phyloP scores from a whole-genome alignment of 2,797 vertebrate genomes.

The Pogonophryne albipinna region DNA sequence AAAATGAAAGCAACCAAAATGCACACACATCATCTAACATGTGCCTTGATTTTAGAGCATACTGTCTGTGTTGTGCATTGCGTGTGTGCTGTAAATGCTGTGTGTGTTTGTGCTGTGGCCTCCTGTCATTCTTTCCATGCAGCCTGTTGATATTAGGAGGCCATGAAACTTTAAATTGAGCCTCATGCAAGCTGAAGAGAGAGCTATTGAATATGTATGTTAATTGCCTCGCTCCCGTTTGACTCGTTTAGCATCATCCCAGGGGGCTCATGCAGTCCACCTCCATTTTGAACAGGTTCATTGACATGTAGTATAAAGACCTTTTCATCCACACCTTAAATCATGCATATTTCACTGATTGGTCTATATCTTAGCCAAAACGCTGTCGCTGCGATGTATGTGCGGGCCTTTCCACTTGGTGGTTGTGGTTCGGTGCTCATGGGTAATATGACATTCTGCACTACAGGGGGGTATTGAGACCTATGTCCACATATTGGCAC shows the following conservation, averaged over 20 bases:
- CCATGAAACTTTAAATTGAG: conserved; percentile 65
- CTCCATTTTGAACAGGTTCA: conserved; percentile 71
- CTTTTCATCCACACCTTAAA: conserved; percentile 73
- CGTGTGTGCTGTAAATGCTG: conserved; percentile 12
- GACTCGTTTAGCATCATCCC: conserved; percentile 51
- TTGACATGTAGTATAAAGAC: conserved; percentile 70
- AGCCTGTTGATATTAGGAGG: conserved; percentile 63
- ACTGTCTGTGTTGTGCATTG: not conserved
- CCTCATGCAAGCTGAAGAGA: conserved; percentile 69
- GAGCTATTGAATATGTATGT: conserved; percentile 63
- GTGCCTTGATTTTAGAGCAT: not conserved
- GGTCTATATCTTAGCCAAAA: conserved; percentile 58
- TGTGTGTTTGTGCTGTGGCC: conserved; percentile 12
- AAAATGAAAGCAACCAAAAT: not conserved
- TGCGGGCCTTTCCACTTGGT: conserved; percentile 61
- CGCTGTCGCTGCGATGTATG: conserved; percentile 66
- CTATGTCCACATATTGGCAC: conserved; percentile 30
- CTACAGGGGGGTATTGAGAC: conserved; percentile 42
- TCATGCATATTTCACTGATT: conserved; percentile 77
- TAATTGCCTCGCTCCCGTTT: conserved; percentile 65
- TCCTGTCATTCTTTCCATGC: conserved; percentile 32
- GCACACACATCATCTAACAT: not conserved
- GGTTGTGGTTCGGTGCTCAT: conserved; percentile 46
- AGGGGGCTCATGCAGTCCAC: conserved; percentile 20
- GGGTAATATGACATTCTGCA: conserved; percentile 51